Base-by-base conservation (phyloP, 1,140 invertebrate genomes). In the Cheumatopsyche charites region DNA sequence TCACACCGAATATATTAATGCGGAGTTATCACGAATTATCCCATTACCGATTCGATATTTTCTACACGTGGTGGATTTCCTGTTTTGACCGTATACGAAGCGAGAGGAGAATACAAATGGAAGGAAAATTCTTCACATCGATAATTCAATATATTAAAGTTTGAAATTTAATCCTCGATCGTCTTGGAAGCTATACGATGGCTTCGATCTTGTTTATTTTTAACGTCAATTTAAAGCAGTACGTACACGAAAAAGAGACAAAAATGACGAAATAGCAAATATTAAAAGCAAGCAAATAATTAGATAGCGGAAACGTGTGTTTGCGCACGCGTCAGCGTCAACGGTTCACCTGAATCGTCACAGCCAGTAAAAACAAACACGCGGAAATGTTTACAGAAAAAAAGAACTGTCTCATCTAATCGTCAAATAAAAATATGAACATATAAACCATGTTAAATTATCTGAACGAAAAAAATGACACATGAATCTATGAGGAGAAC, bases 31-130 rank as follows among this genome's bases (percentile, higher is more conserved):
- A 19, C 12, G 49, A 26, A 75, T 75, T 65, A 72, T 70, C 74
- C 70, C 74, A 75, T 75, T 70, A 75, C 41, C 55, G 29, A 75
- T 72, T 75, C 74, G 70, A 72, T 72, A 75, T 69, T 75, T 43
- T 72, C 49, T 67, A 75, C 71, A 75, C 71, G 71, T 65, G 62
- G 71, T 72, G 74, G 71, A 72, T 75, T 75, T 75, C 70, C 74
- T 75, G 74, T 72, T 67, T 49, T 42, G 71, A 49, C 42, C 49
- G 5, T 26, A 43, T 26, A 29, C 13, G 12, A 45, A 1, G 23
- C 29, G 1, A 21, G 42, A n/a, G 13, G n/a, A 1, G 74, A 75
- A 73, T 72, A 73, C 47, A 70, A 75, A 75, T 72, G 2, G 26
- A 4, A 47, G 43, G 13, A 47, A 47, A 47, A 47, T 47, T 47